Base-by-base conservation (phyloP, 2,888 invertebrate species). In the Drosophila dives region DNA sequence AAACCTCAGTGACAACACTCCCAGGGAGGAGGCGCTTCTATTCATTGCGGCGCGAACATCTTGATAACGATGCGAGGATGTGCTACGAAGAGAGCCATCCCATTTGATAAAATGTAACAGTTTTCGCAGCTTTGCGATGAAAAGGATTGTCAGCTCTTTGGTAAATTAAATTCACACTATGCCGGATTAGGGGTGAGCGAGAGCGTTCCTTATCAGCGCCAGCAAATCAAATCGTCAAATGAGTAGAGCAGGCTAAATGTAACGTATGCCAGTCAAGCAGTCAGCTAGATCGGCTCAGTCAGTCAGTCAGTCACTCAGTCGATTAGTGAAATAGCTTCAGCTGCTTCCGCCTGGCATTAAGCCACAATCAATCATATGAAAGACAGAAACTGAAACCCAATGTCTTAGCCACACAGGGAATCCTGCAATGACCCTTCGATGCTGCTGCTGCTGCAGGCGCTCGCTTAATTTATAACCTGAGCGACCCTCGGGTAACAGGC, bases 151-250 rank as follows among this genome's bases (percentile, higher is more conserved):
- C 72, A 65, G 79, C 87, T 88, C 81, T 86, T 82, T 87, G 88
- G 71, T 86, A 89, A 89, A 88, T 88, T 88, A 89, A 88, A 89
- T 88, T 88, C 87, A 89, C 87, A 88, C 87, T 81, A 75, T 71
- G 36, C 32, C 56, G 86, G 87, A 75, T 83, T 88, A 89, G 78
- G 89, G 87, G 81, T 80, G 75, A 65, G 54, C 34, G 58, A 53
- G 55, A 48, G 34, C 7, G 20, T 11, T 36, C n/a, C 71, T 79
- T 81, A 81, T 81, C 79, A 32, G 15, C 6, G 60, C 8, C 64
- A 51, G 54, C 67, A 79, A 82, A 88, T 89, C 87, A 88, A 89
- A 88, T 89, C 76, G 82, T 56, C 81, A 82, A 87, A 87, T 84
- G 87, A 83, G 77, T 77, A 62, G 15, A 40, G 40, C 17, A 29